phyloP scores from a whole-genome alignment of 2,113 vertebrate genomes.

The Burhinus bistriatus region DNA sequence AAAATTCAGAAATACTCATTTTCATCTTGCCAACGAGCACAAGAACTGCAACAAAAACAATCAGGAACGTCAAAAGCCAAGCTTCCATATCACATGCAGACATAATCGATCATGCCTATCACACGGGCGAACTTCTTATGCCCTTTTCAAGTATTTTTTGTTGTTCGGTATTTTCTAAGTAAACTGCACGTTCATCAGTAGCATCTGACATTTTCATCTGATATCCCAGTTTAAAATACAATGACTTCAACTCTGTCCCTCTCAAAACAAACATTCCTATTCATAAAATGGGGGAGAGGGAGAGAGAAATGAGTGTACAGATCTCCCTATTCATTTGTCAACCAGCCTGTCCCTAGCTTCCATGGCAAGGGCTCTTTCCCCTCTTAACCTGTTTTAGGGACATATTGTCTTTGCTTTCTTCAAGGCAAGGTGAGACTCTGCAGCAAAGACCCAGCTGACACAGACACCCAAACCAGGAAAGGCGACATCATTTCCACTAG shows the following conservation, averaged over 20 bases:
- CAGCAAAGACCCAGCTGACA: background rate
- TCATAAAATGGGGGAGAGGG: background rate
- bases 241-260: background rate
- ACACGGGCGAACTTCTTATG: background rate
- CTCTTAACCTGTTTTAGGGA: background rate
- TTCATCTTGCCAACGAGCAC: background rate
- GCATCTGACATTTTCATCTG: background rate
- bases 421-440: background rate
- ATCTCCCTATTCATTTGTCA: background rate
- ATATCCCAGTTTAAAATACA: background rate
- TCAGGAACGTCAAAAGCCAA: background rate
- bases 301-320: background rate
- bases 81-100: background rate
- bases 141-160: background rate
- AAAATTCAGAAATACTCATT: background rate
- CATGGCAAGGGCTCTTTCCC: background rate
- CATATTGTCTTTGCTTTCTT: background rate
- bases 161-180: background rate
- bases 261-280: background rate
- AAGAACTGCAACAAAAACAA: background rate
- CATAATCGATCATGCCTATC: background rate
- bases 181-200: background rate
- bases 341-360: background rate
- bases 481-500: background rate
- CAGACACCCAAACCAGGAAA: background rate